Conservation (phyloP, 1,140 invertebrate species). For the Arion vulgaris region DNA sequence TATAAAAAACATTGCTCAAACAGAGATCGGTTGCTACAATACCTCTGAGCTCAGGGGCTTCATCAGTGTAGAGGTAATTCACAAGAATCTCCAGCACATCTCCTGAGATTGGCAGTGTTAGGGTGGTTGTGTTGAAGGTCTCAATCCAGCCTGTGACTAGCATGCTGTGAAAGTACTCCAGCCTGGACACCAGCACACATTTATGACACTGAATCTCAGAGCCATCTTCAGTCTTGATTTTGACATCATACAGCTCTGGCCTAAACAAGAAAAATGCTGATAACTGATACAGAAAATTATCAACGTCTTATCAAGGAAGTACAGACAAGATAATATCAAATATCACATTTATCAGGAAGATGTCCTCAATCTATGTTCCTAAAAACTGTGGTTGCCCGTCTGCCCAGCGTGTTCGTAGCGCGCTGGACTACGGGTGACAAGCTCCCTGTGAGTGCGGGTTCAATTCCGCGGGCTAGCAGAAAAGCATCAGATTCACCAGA, state of each 20-base stretch:
- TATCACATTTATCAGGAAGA: too few species aligned
- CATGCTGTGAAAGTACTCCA: slow-evolving; percentile 85
- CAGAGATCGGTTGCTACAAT: not conserved
- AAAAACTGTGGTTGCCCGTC: too few species aligned
- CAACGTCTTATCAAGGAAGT: too few species aligned
- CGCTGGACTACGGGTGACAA: too few species aligned
- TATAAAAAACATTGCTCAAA: too few species aligned
- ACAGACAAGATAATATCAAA: too few species aligned
- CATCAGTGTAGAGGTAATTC: slow-evolving; percentile 81
- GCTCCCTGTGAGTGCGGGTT: too few species aligned
- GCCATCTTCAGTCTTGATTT: slow-evolving; percentile 74
- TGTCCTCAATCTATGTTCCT: too few species aligned
- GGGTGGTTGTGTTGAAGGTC: slow-evolving; percentile 50
- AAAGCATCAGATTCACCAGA: too few species aligned
- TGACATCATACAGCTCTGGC: slow-evolving; percentile 77
- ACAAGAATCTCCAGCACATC: slow-evolving; percentile 77
- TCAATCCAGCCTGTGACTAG: slow-evolving; percentile 80
- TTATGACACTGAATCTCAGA: slow-evolving; percentile 79
- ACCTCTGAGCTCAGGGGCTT: slow-evolving; percentile 70
- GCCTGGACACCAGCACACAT: slow-evolving; percentile 80
- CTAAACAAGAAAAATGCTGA: slow-evolving; percentile 37
- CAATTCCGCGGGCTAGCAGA: too few species aligned
- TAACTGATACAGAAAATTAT: not conserved
- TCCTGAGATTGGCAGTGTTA: slow-evolving; percentile 73
- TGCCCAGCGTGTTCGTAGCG: too few species aligned